Base-by-base conservation (phyloP, 2,113 vertebrate species). In the Ramphastos sulfuratus region DNA sequence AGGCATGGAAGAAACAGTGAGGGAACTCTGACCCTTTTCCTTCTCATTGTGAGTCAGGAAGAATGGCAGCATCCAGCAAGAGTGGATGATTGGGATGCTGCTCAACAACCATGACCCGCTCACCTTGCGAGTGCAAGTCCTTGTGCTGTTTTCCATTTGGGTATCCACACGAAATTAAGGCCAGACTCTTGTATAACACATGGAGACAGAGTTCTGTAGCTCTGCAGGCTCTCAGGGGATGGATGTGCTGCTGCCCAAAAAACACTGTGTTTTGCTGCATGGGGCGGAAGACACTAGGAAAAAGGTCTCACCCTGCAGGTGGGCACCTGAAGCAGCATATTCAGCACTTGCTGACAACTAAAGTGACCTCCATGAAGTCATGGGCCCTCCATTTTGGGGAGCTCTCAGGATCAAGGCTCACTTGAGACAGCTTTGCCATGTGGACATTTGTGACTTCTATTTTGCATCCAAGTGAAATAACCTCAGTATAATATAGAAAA, bases 171-270 rank as follows among this genome's bases (percentile, higher is more conserved):
- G 20, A 85, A 61, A 80, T 54, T 39, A 80, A 81, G 33, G 50
- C 44, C 33, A 61, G 48, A 44, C 10, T 71, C 27, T 77, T 0
- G 0, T n/a, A 19, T 10, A 21, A 18, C 0, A 1, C 31, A 12
- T 2, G 24, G 50, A 73, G 27, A 37, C 16, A 73, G 50, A 65
- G 16, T 21, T 83, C 48, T 83, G 37, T 35, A 78, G 42, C 37
- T 63, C 21, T 58, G 28, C 25, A 25, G 52, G 58, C 15, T 63
- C 73, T 73, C 42, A 30, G 56, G 6, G 9, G 20, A 15, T 42
- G 8, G 21, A 54, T 39, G 13, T 25, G 42, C 59, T 33, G 37
- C 60, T 91, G 31, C 48, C 56, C 69, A 42, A 59, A 76, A 81
- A 13, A 12, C 67, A 70, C 10, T 1, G 7, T 35, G 21, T n/a